Base-by-base conservation (phyloP, 2,113 vertebrate genomes). In the Rhinoderma darwinii region DNA sequence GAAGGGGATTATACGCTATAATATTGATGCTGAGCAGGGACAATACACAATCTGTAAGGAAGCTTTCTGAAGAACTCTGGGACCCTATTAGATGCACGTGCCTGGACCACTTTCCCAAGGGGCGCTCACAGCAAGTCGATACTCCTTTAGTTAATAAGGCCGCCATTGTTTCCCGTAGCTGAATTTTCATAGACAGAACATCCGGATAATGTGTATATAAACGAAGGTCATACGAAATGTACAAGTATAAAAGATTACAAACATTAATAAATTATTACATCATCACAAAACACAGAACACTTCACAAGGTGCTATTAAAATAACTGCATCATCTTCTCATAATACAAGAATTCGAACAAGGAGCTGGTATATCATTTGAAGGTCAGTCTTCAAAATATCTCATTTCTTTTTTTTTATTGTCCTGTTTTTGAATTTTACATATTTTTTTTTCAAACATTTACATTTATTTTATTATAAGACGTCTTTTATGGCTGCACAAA, bases 231-330 rank as follows among this genome's bases (percentile, higher is more conserved):
- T 97, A 96, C 96, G 97, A 98, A 98, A 98, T 98, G 95, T 98
- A 98, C 97, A 99, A 97, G 98, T 99, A 98, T 98, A 99, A 99
- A 99, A 98, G 97, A 96, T 97, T 98, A 99, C 97, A 99, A 99
- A 99, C 97, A 98, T 99, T 96, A 99, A 99, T 99, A 99, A 99
- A 99, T 99, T 82, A 82, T 82, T 98, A 99, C 97, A 97, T 97
- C 94, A 92, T 96, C 95, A 99, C 97, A 94, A 97, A 99, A 97
- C 98, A 98, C 96, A 91, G 96, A 95, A 98, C 97, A 99, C 97
- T 97, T 96, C 97, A 99, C 98, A 98, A 99, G 96, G 97, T 98
- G 97, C 97, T 98, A 98, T 95, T 97, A 97, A 99, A 98, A 97
- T 95, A 96, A 97, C 92, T 92, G 93, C 96, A 95, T 95, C 79